phyloP scores from a whole-genome alignment of 35 echinoderm and acorn worm genomes.

The Ophioderma brevispina region DNA sequence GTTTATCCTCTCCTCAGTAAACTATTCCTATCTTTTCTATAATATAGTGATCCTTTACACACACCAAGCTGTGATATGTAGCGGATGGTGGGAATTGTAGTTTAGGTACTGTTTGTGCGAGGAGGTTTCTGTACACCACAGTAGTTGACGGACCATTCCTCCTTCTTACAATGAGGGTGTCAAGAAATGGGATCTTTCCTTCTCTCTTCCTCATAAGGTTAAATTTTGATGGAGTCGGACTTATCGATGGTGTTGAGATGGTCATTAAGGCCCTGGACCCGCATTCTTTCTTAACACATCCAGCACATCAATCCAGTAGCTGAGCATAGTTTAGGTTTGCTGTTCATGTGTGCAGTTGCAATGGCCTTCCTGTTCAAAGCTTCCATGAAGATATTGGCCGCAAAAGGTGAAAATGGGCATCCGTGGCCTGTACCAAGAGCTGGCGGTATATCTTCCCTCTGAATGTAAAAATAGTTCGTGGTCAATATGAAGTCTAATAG shows the following conservation, averaged over 20 bases:
- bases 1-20: too few relatives aligned
- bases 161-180: neutral
- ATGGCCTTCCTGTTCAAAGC: too few relatives aligned
- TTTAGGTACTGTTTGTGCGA: too few relatives aligned
- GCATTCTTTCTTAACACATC: too few relatives aligned
- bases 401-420: neutral
- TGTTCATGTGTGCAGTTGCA: neutral
- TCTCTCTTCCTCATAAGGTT: neutral
- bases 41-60: too few relatives aligned
- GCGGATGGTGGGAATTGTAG: too few relatives aligned
- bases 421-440: neutral
- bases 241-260: too few relatives aligned
- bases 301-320: neutral
- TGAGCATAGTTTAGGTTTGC: neutral
- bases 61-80: too few relatives aligned
- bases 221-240: neutral
- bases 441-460: too few relatives aligned
- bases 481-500: neutral
- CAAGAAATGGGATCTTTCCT: neutral
- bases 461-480: neutral
- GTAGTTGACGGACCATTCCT: neutral
- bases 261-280: neutral
- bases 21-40: too few relatives aligned
- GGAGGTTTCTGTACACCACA: neutral
- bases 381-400: neutral